Conservation (phyloP, 2,113 vertebrate genomes). For the Lonchura striata region DNA sequence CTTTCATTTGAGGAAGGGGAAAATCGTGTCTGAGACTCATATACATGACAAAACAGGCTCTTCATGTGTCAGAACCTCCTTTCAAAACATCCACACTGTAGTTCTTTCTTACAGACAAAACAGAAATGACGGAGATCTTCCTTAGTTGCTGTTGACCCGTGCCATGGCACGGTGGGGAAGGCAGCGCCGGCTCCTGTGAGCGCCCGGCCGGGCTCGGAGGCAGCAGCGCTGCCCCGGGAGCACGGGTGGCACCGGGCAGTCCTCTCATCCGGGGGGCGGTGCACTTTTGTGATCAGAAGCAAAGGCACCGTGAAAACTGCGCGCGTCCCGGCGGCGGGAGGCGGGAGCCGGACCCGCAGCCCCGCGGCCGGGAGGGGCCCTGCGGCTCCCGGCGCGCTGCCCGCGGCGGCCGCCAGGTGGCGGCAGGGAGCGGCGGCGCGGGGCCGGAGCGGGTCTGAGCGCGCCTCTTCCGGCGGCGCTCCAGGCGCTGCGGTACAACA, state of each 20-base stretch:
- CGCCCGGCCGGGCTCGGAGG: background rate
- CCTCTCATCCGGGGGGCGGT: too few relatives aligned
- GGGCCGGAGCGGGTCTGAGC: background rate
- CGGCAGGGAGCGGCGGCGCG: background rate
- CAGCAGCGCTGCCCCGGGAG: too few relatives aligned
- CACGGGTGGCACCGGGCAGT: too few relatives aligned
- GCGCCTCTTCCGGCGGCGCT: too few relatives aligned
- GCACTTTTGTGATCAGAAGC: too few relatives aligned
- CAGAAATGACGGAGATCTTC: background rate
- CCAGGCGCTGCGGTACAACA: fast-evolving
- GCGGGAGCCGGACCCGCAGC: background rate
- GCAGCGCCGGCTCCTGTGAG: background rate
- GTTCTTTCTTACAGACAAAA: background rate
- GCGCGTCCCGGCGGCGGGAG: too few relatives aligned
- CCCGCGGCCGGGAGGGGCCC: too few relatives aligned
- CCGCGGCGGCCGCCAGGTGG: too few relatives aligned
- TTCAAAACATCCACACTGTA: background rate
- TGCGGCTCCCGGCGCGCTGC: too few relatives aligned
- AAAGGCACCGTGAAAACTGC: too few relatives aligned
- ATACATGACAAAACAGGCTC: background rate
- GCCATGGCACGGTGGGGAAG: fast-evolving
- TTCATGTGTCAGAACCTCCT: background rate
- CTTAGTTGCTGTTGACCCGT: background rate
- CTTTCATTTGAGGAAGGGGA: background rate
- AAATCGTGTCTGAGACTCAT: background rate